phyloP scores from a whole-genome alignment of 1,140 invertebrate species.

The Brachionus sp. region DNA sequence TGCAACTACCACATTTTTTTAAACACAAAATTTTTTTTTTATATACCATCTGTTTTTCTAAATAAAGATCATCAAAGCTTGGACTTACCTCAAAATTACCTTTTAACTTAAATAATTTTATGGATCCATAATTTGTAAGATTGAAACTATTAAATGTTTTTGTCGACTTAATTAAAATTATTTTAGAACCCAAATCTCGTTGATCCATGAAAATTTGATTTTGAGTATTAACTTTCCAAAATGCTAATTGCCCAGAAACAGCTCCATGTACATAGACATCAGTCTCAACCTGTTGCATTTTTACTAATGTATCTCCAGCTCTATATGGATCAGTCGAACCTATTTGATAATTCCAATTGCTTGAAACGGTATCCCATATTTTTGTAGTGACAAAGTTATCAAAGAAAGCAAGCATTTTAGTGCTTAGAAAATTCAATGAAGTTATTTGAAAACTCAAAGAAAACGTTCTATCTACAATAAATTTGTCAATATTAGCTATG shows the following conservation, averaged over 20 bases:
- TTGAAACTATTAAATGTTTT: background rate
- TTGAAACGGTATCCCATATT: background rate
- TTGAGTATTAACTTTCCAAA: background rate
- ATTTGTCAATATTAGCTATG: background rate
- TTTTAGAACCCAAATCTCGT: background rate
- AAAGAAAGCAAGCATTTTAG: background rate
- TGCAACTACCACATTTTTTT: background rate
- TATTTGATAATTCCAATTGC: background rate
- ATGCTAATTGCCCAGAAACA: background rate
- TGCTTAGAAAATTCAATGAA: background rate
- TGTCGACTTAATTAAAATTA: background rate
- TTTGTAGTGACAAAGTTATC: background rate
- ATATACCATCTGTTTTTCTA: background rate
- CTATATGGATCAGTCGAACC: background rate
- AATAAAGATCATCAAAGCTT: background rate
- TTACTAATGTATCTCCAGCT: background rate
- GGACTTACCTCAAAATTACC: background rate
- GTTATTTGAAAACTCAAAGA: background rate
- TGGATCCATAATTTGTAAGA: background rate
- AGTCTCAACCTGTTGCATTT: background rate
- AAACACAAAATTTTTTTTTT: background rate
- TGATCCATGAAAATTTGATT: background rate
- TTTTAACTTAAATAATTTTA: background rate
- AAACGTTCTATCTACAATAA: background rate
- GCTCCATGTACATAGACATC: background rate